Conservation (phyloP, 2,797 vertebrate genomes). For the Lagodon rhomboides region DNA sequence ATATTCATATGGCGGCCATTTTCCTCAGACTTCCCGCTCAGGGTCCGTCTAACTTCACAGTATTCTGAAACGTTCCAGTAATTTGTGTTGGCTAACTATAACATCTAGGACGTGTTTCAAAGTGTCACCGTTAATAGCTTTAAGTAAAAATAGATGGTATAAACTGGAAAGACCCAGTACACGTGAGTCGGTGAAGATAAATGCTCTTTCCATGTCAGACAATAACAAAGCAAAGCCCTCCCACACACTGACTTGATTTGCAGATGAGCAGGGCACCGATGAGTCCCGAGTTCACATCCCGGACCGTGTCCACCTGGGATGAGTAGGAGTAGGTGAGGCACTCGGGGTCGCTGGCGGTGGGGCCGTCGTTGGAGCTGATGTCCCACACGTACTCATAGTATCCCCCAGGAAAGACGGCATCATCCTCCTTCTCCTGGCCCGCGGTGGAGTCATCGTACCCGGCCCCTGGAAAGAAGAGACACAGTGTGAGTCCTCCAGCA, state of each 20-base stretch:
- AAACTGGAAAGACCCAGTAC: background rate
- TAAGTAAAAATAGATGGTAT: background rate
- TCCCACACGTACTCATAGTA: constrained; percentile 94
- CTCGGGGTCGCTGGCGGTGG: constrained; percentile 86
- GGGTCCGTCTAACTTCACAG: too few relatives aligned
- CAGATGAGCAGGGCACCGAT: constrained; percentile 94
- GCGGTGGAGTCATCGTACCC: constrained; percentile 92
- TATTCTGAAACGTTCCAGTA: too few relatives aligned
- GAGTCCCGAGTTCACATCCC: constrained; percentile 94
- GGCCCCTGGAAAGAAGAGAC: constrained; percentile 85
- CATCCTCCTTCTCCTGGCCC: constrained; percentile 91
- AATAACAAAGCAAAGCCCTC: background rate
- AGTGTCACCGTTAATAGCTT: background rate
- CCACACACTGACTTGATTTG: constrained; percentile 87
- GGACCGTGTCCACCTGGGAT: constrained; percentile 91
- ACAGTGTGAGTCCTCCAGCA: background rate
- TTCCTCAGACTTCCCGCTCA: too few relatives aligned
- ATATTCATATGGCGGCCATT: too few relatives aligned
- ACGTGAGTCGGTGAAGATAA: too few relatives aligned
- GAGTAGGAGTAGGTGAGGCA: constrained; percentile 96
- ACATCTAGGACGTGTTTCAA: too few relatives aligned
- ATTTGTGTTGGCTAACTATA: too few relatives aligned
- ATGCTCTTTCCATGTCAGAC: too few relatives aligned
- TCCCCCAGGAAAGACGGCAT: constrained; percentile 89
- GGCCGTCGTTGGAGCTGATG: constrained; percentile 89